phyloP scores from a whole-genome alignment of 2,797 vertebrate genomes.

The Scarus forsteni region DNA sequence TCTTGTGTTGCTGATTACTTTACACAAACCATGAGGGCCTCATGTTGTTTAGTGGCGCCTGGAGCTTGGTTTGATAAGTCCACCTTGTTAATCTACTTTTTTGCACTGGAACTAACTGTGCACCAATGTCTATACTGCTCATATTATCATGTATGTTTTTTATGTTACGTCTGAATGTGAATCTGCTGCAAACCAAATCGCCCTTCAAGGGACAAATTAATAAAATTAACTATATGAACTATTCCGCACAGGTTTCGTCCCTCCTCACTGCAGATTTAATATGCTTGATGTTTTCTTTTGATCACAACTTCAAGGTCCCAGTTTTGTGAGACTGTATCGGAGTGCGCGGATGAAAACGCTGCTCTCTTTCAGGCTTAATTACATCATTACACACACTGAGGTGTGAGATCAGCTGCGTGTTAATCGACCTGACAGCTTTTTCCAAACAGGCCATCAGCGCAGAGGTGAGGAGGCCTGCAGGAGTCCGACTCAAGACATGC shows the following conservation, averaged over 20 bases:
- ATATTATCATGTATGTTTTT: too few species aligned
- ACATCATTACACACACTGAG: constrained; percentile 66
- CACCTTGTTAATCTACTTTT: too few species aligned
- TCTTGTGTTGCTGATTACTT: too few species aligned
- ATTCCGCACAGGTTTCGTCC: background rate
- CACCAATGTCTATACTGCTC: too few species aligned
- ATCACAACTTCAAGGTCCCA: background rate
- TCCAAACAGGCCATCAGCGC: constrained; percentile 64
- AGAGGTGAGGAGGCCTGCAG: constrained; percentile 4
- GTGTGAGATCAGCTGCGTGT: constrained; percentile 61
- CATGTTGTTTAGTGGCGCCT: too few species aligned
- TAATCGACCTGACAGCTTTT: constrained; percentile 72
- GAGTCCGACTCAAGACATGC: constrained; percentile 7
- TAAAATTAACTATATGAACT: too few species aligned
- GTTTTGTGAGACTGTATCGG: background rate
- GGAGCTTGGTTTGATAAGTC: too few species aligned
- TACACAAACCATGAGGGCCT: too few species aligned
- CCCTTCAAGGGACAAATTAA: too few species aligned
- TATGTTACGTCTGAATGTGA: too few species aligned
- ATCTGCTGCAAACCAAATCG: too few species aligned
- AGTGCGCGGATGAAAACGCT: background rate
- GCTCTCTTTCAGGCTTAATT: constrained; percentile 50
- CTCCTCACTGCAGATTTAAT: background rate
- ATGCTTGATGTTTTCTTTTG: background rate
- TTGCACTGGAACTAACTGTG: too few species aligned